Base-by-base conservation (phyloP, 2,113 vertebrate genomes). In the Hystrix cristata region DNA sequence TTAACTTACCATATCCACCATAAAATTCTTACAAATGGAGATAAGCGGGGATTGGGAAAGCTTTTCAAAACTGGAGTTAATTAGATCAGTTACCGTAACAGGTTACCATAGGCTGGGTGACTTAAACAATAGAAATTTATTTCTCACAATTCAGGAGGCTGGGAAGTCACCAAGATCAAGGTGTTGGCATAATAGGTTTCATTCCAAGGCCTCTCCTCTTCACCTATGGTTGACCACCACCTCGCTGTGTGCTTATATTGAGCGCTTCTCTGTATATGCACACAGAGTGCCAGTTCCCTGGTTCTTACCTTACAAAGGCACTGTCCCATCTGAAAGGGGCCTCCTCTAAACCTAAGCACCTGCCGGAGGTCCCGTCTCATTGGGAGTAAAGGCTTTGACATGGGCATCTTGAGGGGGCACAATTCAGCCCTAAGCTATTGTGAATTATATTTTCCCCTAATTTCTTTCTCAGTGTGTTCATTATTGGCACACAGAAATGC, bases 51-150 rank as follows among this genome's bases (percentile, higher is more conserved):
- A 51, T 46, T 86, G 86, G 51, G 25, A 71, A 31, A 90, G 81
- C 29, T 95, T 97, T 92, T 72, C 69, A 92, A 87, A 92, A 79
- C 60, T 83, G 34, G 19, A 27, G 9, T 92, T 90, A n/a, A n/a
- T 3, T 90, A 69, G 34, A 14, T 79, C 64, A 71, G 53, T n/a
- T 82, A 18, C 59, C 4, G 16, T 51, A 65, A 85, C 71, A 87
- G 23, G 55, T 7, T 79, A 55, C 48, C 55, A 67, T 6, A 59
- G 19, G 18, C 34, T 90, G 5, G 60, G 23, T 67, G 48, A 65
- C 46, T 55, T 53, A 55, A 90, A 27, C 5, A 38, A 1, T 25
- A 80, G 60, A 53, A 23, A 64, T 38, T 29, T 51, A 89, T 51
- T 78, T 67, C 46, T 90, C 46, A 51, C 7, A 48, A 9, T 16